A percentile compares a stretch with the other conserved stretches of the same genome.
phyloP scores from a whole-genome alignment of 2,113 vertebrate species.

The Hippocampus barbouri region DNA sequence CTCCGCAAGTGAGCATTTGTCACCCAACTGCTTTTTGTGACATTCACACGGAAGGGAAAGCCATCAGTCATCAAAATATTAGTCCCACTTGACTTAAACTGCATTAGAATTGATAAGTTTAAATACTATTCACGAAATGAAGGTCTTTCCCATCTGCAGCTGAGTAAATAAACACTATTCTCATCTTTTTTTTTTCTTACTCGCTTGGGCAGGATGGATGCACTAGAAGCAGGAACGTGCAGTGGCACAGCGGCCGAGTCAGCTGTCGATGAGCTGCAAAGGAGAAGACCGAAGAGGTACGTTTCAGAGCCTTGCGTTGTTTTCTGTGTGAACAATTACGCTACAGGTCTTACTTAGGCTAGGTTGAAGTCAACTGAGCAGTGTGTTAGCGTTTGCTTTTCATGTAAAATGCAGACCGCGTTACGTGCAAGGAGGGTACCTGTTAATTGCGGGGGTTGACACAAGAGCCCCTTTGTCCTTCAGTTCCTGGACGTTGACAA shows the following conservation, averaged over 20 bases:
- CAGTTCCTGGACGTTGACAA: constrained; percentile 87
- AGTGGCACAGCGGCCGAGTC: constrained; percentile 74
- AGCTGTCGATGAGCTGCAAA: constrained; percentile 71
- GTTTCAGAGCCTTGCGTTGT: neutral
- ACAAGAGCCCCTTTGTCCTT: constrained; percentile 68
- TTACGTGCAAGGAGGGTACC: constrained; percentile 64
- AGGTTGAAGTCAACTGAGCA: neutral
- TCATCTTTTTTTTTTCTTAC: constrained; percentile 47
- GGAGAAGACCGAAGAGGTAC: constrained; percentile 3
- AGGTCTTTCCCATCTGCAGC: neutral
- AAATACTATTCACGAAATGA: neutral
- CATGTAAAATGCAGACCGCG: neutral
- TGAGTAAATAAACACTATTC: neutral
- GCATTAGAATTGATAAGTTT: too few relatives aligned
- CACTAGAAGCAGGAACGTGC: constrained; percentile 72
- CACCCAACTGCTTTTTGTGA: too few relatives aligned
- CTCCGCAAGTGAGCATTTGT: too few relatives aligned
- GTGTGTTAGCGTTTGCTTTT: neutral
- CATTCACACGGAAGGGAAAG: too few relatives aligned
- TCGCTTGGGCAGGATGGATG: constrained; percentile 76
- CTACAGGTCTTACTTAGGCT: neutral
- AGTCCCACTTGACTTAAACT: too few relatives aligned
- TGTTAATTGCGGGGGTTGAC: constrained; percentile 63
- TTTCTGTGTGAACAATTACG: neutral
- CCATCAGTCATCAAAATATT: too few relatives aligned